These are phyloP conservation scores for Bombus picipes DNA, from an alignment of 1,140 invertebrate species.

Conservation along the genomic window DNA sequence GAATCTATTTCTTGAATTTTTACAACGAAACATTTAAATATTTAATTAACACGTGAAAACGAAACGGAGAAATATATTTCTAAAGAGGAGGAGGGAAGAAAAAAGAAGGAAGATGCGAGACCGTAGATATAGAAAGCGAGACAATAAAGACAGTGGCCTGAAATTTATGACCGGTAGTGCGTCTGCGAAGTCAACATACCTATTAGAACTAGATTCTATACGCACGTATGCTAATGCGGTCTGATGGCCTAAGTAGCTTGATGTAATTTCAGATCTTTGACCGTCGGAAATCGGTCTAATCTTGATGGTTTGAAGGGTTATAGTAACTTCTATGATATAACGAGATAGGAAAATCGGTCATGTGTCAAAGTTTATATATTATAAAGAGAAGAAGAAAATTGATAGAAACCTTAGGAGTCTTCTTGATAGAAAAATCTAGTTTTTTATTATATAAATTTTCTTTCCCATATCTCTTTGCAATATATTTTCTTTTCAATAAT, in stretches of 20 bases:
- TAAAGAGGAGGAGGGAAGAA: not conserved
- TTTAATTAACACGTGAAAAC: not conserved
- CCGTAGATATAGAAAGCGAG: not conserved
- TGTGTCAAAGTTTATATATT: not conserved
- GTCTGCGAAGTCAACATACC: slow-evolving; percentile 40
- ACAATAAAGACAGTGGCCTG: not conserved
- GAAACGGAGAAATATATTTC: not conserved
- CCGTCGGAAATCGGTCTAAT: slow-evolving; percentile 47
- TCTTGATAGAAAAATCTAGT: too few relatives aligned
- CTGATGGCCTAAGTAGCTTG: slow-evolving; percentile 36
- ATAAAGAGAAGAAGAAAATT: not conserved
- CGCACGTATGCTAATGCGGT: slow-evolving; percentile 33
- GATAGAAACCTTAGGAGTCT: too few relatives aligned
- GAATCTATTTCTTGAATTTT: not conserved
- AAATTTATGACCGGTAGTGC: slow-evolving; percentile 9
- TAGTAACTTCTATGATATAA: not conserved
- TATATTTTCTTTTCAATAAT: not conserved
- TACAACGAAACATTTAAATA: not conserved
- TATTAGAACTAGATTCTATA: slow-evolving; percentile 36
- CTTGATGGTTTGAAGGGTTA: not conserved
- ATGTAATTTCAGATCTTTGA: slow-evolving; percentile 70
- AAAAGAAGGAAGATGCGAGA: not conserved
- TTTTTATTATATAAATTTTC: not conserved
- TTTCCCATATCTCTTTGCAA: not conserved
- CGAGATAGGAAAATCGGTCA: not conserved